Evolutionary conservation across 1,140 invertebrate genomes (phyloP), one percentile per base, ranked within the genome.

Genomic region (Sarcophaga peregrina): DNA sequence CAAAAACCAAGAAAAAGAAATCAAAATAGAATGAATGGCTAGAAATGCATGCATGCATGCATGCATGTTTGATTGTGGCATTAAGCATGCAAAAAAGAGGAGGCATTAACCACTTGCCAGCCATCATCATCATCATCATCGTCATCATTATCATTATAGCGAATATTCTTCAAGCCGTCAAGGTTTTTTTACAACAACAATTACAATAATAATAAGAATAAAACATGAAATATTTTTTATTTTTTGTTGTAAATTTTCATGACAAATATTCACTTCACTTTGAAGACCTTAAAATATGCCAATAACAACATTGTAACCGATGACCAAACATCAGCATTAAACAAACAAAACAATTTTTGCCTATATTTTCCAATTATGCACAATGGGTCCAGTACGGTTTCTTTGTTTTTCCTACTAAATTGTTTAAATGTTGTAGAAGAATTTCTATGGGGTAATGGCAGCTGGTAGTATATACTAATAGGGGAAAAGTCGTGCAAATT

Each of bases 221-320:
- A 37, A 37, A 37, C 25, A 37, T 37, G 25, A 78, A 48, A 78
- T 78, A 78, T 52, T 78, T 78, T 52, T 17, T n/a, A n/a, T n/a
- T 9, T 78, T 37, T 37, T 37, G 75, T 52, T 78, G 75, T 78
- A 78, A 78, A 78, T 50, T 78, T 78, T 78, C 75, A 25, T 78
- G 75, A 78, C 75, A 78, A 78, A 78, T 78, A 78, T 78, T 78
- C 75, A 78, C 75, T 78, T 78, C 47, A 52, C 75, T 78, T 78
- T 78, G 75, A 78, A 78, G 47, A 78, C 75, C 75, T 78, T 52
- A 78, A 78, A 78, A 78, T 78, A 78, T 78, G 75, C 75, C 75
- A 78, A 78, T 78, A 78, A 78, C 75, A 78, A 78, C 75, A 78
- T 78, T 78, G 75, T 78, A 52, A 78, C 75, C 45, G 47, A 52